These are phyloP conservation scores for Homalodisca vitripennis DNA, from an alignment of 1,140 invertebrate genomes.

Conservation along the genomic window DNA sequence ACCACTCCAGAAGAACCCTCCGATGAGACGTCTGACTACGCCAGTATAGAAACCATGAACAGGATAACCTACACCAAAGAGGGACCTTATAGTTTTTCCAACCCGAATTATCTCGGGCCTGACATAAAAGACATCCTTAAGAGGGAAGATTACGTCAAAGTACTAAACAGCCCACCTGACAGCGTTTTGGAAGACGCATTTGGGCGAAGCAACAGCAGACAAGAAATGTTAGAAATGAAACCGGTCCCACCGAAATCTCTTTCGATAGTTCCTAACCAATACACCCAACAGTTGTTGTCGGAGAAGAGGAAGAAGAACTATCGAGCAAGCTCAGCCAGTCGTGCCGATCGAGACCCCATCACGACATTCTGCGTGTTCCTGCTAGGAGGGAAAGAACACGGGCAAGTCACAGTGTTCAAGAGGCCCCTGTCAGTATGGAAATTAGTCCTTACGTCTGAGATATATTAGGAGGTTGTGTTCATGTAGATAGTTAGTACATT, in stretches of 20 bases:
- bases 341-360: constrained; percentile 44
- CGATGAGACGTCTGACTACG: constrained; percentile 73
- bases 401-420: constrained; percentile 65
- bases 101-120: constrained; percentile 70
- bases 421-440: constrained; percentile 66
- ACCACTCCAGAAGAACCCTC: constrained; percentile 62
- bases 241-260: constrained; percentile 49
- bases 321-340: constrained; percentile 47
- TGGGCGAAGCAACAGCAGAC: constrained; percentile 40
- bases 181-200: constrained; percentile 44
- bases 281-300: constrained; percentile 40
- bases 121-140: constrained; percentile 53
- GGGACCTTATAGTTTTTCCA: constrained; percentile 51
- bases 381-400: constrained; percentile 64
- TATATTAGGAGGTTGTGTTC: constrained; percentile 31
- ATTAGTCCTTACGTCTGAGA: constrained; percentile 51
- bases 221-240: constrained; percentile 44
- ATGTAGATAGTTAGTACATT: neutral
- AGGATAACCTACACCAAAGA: constrained; percentile 47
- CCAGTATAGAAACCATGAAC: constrained; percentile 67
- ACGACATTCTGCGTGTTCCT: constrained; percentile 63
- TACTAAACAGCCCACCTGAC: constrained; percentile 45
- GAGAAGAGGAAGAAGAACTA: constrained; percentile 48
- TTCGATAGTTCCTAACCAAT: constrained; percentile 43
- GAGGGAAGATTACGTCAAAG: constrained; percentile 40